Evolutionary conservation across 2,888 invertebrate genomes (phyloP).

Genomic region (Dasysyrphus tricinctus): DNA sequence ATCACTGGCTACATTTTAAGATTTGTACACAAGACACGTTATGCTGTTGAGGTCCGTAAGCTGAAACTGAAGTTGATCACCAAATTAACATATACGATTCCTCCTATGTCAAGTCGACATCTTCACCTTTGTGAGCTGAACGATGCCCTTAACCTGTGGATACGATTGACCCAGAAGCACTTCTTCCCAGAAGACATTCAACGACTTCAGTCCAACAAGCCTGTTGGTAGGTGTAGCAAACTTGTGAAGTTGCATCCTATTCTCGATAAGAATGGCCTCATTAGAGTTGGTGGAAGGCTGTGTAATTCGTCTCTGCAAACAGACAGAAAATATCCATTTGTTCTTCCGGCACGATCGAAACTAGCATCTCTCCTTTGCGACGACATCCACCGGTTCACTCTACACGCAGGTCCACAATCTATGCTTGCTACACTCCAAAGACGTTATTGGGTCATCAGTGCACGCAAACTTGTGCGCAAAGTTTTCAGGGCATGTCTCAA

Average conservation of each 20-base stretch:
- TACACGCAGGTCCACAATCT: no score
- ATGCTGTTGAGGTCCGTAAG: no score
- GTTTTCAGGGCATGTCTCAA: no score
- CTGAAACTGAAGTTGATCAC: no score
- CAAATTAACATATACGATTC: no score
- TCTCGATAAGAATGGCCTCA: slow-evolving; percentile 42
- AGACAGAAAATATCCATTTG: slow-evolving; percentile 34
- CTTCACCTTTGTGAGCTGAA: no score
- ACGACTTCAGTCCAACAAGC: neutral
- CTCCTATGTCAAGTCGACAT: no score
- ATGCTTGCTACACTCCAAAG: no score
- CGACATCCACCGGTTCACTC: slow-evolving; percentile 19
- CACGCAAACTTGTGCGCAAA: no score
- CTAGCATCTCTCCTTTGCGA: slow-evolving; percentile 25
- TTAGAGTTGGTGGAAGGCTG: slow-evolving; percentile 44
- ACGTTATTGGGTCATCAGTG: no score
- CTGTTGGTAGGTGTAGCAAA: slow-evolving; percentile 13
- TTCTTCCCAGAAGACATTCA: slow-evolving; percentile 22
- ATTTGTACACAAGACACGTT: neutral
- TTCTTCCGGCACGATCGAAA: slow-evolving; percentile 1
- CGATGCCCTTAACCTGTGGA: slow-evolving; percentile 7
- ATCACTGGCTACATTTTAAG: slow-evolving; percentile 12
- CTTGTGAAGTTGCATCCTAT: slow-evolving; percentile 38
- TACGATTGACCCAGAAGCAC: slow-evolving; percentile 4
- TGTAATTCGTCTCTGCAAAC: neutral